Conservation (phyloP, 53 echinoderm and acorn worm genomes). For the Crossaster papposus region DNA sequence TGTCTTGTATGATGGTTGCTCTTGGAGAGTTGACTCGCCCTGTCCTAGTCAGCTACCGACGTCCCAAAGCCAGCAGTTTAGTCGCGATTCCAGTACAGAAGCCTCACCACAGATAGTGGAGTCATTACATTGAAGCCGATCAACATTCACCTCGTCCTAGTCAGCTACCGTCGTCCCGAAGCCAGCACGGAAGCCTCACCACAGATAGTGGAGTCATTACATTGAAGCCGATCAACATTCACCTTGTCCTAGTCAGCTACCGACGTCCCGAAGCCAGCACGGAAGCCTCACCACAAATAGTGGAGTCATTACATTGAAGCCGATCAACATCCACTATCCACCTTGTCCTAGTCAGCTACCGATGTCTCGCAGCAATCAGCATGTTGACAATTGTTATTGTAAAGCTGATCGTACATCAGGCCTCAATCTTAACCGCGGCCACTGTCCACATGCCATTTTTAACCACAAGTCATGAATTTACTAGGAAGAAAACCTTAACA, state of each 20-base stretch:
- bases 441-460: no score
- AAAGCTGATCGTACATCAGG: no score
- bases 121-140: background rate
- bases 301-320: background rate
- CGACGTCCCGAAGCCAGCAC: background rate
- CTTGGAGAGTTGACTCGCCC: conserved; percentile 21
- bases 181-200: conserved; percentile 25
- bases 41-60: conserved; percentile 33
- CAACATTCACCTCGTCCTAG: background rate
- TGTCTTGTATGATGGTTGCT: conserved; percentile 71
- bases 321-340: background rate
- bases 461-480: no score
- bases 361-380: background rate
- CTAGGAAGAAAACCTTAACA: no score
- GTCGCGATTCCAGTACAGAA: conserved; percentile 32
- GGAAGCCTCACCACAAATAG: conserved; percentile 29
- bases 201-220: conserved; percentile 9
- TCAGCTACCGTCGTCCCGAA: background rate
- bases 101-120: conserved; percentile 25
- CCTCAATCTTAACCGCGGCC: no score
- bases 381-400: no score
- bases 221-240: background rate
- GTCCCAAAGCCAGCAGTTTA: conserved; percentile 34
- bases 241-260: background rate
- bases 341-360: background rate